These are phyloP conservation scores for Barnardius zonarius DNA, from an alignment of 2,113 vertebrate species.

Conservation along the genomic window DNA sequence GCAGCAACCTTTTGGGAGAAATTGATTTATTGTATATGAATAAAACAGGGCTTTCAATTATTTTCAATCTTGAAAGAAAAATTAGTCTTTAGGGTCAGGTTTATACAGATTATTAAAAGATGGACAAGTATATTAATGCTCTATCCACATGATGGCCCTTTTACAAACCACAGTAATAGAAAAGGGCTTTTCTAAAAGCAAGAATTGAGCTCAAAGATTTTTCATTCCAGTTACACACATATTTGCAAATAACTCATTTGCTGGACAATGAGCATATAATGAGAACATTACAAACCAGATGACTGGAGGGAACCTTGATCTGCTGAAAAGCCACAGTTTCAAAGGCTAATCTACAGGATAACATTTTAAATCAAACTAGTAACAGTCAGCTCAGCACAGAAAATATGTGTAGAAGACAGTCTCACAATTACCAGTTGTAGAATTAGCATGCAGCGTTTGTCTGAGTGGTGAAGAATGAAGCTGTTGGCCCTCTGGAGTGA, in stretches of 20 bases:
- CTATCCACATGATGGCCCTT: neutral
- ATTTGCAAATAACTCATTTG: neutral
- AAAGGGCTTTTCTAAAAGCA: neutral
- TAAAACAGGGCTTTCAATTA: neutral
- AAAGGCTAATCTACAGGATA: neutral
- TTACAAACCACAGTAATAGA: neutral
- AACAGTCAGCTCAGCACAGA: neutral
- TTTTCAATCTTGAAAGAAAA: neutral
- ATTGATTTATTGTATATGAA: neutral
- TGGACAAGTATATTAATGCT: neutral
- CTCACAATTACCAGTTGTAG: neutral
- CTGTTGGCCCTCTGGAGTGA: neutral
- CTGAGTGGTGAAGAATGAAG: neutral
- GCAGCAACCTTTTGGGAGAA: neutral
- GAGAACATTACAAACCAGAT: neutral
- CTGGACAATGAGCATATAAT: neutral
- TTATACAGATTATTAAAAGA: neutral
- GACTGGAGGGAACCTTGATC: neutral
- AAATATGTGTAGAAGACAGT: neutral
- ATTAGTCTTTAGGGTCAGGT: neutral
- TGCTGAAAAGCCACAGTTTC: neutral
- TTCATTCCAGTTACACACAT: neutral
- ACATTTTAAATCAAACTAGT: neutral
- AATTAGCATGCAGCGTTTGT: neutral
- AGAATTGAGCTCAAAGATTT: neutral